These are phyloP conservation scores for Pungitius pungitius DNA, from an alignment of 2,113 vertebrate species.

Conservation along the genomic window DNA sequence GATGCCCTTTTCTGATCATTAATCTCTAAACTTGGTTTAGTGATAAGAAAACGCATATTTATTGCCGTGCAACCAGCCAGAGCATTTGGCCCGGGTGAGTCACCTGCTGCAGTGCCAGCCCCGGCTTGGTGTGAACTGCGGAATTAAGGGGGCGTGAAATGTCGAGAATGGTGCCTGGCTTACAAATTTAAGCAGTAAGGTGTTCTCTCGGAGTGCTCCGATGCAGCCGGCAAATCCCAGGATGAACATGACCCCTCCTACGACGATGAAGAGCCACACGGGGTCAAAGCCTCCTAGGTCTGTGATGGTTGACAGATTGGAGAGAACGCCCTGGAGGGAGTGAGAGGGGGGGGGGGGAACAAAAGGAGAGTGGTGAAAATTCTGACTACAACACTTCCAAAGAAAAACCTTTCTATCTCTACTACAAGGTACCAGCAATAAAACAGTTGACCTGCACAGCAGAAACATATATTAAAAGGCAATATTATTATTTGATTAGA, in stretches of 20 bases:
- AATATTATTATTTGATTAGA: slow-evolving; percentile 10
- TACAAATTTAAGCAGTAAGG: slow-evolving; percentile 92
- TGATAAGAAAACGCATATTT: slow-evolving; percentile 12
- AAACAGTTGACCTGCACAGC: slow-evolving; percentile 12
- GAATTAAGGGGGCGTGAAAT: slow-evolving; percentile 41
- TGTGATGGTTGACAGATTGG: slow-evolving; percentile 91
- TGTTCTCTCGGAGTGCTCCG: slow-evolving; percentile 92
- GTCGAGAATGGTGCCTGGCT: slow-evolving; percentile 61
- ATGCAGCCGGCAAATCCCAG: slow-evolving; percentile 93
- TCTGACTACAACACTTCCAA: slow-evolving; percentile 13
- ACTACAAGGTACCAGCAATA: slow-evolving; percentile 18
- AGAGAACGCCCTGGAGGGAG: slow-evolving; percentile 85
- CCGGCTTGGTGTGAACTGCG: slow-evolving; percentile 45
- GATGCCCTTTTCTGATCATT: slow-evolving; percentile 9
- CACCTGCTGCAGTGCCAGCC: slow-evolving; percentile 42
- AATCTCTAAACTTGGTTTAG: slow-evolving; percentile 4
- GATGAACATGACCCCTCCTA: slow-evolving; percentile 90
- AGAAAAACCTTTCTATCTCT: neutral
- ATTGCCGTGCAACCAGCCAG: slow-evolving; percentile 1
- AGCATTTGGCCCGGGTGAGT: slow-evolving; percentile 37
- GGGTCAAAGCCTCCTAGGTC: slow-evolving; percentile 92
- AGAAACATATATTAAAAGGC: slow-evolving; percentile 11
- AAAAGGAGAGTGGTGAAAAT: slow-evolving; percentile 20
- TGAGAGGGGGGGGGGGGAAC: slow-evolving; percentile 25
- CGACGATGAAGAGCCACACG: slow-evolving; percentile 93